Percentiles rank a stretch among this genome's conserved stretches.
Evolutionary conservation across 2,113 vertebrate species (phyloP).

Genomic region (Bolborhynchus lineola): DNA sequence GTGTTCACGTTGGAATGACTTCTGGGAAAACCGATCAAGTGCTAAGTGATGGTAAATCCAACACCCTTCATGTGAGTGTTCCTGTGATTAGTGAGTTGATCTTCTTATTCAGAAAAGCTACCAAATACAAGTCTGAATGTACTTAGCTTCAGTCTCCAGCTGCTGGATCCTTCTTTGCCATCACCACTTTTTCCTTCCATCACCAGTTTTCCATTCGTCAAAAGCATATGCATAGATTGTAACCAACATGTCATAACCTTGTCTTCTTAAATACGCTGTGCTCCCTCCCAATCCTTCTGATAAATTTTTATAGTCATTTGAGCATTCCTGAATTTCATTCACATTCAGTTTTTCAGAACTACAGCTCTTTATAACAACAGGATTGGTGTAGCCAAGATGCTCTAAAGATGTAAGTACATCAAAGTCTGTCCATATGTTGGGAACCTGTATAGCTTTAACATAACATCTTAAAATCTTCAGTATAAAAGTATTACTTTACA

Average conservation of each 20-base stretch:
- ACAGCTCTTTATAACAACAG: not conserved
- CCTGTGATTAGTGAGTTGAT: not conserved
- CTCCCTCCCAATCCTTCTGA: not conserved
- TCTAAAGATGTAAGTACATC: not conserved
- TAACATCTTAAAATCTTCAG: not conserved
- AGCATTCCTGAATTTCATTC: not conserved
- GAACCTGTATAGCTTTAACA: not conserved
- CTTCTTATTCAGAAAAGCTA: not conserved
- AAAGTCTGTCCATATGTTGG: not conserved
- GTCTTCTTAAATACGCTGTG: not conserved
- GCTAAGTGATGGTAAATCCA: not conserved
- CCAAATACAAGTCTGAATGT: not conserved
- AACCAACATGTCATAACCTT: not conserved
- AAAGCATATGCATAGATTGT: not conserved
- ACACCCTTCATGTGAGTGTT: not conserved
- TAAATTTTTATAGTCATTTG: not conserved
- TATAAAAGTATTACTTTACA: not conserved
- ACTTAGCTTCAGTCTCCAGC: not conserved
- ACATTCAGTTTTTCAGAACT: not conserved
- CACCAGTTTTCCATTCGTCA: not conserved
- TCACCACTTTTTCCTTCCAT: not conserved
- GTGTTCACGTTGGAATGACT: accelerated
- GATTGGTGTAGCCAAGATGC: not conserved
- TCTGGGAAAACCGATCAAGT: not conserved
- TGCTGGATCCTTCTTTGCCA: not conserved